Percentiles rank a stretch among this genome's conserved stretches.
Conservation (phyloP, 2,888 invertebrate genomes). For the Oscheius sp. region DNA sequence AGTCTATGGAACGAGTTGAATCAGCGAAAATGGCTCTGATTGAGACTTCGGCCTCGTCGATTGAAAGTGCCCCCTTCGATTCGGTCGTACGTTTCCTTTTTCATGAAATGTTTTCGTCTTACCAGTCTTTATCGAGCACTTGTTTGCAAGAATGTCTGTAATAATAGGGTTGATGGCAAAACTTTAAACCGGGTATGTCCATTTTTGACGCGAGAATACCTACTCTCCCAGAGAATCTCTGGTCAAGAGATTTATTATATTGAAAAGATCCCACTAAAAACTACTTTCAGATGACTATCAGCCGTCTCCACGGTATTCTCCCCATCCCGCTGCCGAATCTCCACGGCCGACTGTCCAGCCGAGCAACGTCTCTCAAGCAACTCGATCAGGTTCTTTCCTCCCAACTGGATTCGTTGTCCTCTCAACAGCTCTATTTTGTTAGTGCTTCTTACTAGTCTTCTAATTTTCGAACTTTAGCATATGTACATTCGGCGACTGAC, state of each 20-base stretch:
- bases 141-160: no score
- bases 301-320: conserved; percentile 32
- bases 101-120: not conserved
- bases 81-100: not conserved
- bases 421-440: conserved; percentile 56
- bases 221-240: no score
- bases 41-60: not conserved
- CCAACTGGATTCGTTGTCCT: conserved; percentile 43
- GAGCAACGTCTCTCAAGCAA: conserved; percentile 29
- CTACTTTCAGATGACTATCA: conserved; percentile 19
- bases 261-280: no score
- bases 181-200: no score
- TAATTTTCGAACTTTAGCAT: conserved; percentile 41
- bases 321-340: conserved; percentile 44
- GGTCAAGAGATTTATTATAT: no score
- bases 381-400: conserved; percentile 41
- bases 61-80: conserved; percentile 10
- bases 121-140: no score
- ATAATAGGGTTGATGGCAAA: no score
- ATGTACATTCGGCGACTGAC: conserved; percentile 61
- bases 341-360: conserved; percentile 38
- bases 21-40: not conserved
- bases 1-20: conserved; percentile 30
- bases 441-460: conserved; percentile 22
- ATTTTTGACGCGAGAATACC: no score